Evolutionary conservation across 37 sponge, comb jelly and placozoan species (phyloP).

Genomic region (Spongilla lacustris): DNA sequence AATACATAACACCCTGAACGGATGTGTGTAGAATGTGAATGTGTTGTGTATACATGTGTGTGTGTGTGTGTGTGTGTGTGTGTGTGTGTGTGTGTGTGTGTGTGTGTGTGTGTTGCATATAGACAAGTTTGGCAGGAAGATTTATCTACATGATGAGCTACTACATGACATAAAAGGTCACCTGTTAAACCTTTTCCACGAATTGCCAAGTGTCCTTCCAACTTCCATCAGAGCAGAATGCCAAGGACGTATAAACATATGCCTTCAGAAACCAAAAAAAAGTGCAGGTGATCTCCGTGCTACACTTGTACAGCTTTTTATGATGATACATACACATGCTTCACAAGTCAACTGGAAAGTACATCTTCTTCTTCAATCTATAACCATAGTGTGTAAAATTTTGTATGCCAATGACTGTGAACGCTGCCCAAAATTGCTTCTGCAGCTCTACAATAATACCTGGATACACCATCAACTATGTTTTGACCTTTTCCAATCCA

Average conservation of each 20-base stretch:
- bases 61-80: no score
- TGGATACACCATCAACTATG: slow-evolving; percentile 21
- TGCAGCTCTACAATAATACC: slow-evolving; percentile 15
- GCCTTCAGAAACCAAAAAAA: not conserved
- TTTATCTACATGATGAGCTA: slow-evolving; percentile 20
- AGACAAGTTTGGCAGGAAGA: no score
- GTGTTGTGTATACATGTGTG: no score
- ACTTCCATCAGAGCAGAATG: no score
- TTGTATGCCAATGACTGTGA: slow-evolving; percentile 16
- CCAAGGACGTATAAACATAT: no score
- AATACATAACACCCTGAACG: no score
- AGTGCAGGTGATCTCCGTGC: slow-evolving; percentile 6
- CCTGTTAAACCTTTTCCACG: slow-evolving; percentile 2
- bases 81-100: no score
- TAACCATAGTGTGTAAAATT: slow-evolving; percentile 8
- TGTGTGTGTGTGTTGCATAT: no score
- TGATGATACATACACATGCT: not conserved
- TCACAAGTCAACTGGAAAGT: not conserved
- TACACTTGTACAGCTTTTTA: not conserved
- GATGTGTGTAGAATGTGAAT: no score
- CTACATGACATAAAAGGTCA: slow-evolving; percentile 35
- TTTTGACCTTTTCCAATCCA: not conserved
- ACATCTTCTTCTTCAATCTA: slow-evolving; percentile 9
- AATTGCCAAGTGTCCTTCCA: slow-evolving; percentile 2
- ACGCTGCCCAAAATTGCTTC: slow-evolving; percentile 12